phyloP scores from a whole-genome alignment of 2,797 vertebrate genomes.

The Girardinus metallicus region DNA sequence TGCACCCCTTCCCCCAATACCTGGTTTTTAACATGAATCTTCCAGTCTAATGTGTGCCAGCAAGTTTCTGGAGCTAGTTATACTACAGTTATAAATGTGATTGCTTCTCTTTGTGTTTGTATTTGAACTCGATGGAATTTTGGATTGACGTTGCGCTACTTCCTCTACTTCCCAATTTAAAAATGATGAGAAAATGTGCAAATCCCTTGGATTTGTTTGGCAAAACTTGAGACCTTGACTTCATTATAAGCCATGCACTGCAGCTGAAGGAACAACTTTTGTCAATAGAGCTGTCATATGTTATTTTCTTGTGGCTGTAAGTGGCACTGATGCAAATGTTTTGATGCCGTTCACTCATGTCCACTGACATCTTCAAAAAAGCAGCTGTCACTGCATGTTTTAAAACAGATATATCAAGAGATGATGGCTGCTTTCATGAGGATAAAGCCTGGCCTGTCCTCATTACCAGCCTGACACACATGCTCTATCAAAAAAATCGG shows the following conservation, averaged over 20 bases:
- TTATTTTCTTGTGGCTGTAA: slow-evolving; percentile 31
- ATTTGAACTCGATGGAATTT: slow-evolving; percentile 31
- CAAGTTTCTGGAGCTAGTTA: slow-evolving; percentile 54
- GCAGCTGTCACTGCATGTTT: slow-evolving; percentile 48
- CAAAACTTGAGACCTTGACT: slow-evolving; percentile 25
- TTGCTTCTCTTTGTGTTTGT: slow-evolving; percentile 12
- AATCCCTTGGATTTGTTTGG: slow-evolving; percentile 27
- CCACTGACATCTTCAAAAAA: slow-evolving; percentile 47
- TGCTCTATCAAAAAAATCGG: slow-evolving; percentile 57
- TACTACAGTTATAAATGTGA: slow-evolving; percentile 31
- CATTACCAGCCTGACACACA: slow-evolving; percentile 66
- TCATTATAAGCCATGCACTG: slow-evolving; percentile 34
- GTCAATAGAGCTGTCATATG: slow-evolving; percentile 33
- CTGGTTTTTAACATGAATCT: slow-evolving; percentile 51
- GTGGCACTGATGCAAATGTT: slow-evolving; percentile 26
- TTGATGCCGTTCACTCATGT: slow-evolving; percentile 36
- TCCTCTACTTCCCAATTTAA: slow-evolving; percentile 53
- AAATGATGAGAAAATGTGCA: slow-evolving; percentile 36
- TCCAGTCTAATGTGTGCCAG: slow-evolving; percentile 58
- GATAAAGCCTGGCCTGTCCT: slow-evolving; percentile 55
- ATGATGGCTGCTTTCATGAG: slow-evolving; percentile 49
- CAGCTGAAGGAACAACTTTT: slow-evolving; percentile 14
- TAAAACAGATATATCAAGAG: slow-evolving; percentile 36
- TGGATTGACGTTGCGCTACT: slow-evolving; percentile 50
- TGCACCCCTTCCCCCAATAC: slow-evolving; percentile 27